Base-by-base conservation (phyloP, 2,113 vertebrate species). In the Deroptyus accipitrinus region DNA sequence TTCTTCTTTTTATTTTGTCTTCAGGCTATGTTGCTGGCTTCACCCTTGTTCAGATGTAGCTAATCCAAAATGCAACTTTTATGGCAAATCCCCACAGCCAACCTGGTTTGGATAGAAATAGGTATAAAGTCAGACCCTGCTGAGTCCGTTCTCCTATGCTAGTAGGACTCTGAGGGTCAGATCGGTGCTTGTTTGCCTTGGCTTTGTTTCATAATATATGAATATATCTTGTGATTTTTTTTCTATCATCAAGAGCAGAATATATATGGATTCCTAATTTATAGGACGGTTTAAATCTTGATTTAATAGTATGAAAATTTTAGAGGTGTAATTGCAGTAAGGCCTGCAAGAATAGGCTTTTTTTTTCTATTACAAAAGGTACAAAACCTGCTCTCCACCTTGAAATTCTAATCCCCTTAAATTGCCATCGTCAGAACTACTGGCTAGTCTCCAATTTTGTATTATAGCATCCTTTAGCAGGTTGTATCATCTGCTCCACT, bases 321-420 rank as follows among this genome's bases (percentile, higher is more conserved):
- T 28, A 78, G 66, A 67, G 42, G 30, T 63, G 30, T n/a, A 85
- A 80, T 5, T 66, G 42, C 33, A 64, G 42, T 17, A 55, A 95
- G 42, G 13, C 57, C 10, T 61, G 69, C 51, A 82, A 55, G 30
- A 92, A 89, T 19, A 90, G 69, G 64, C 13, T 27, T 44, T 55
- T 54, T n/a, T 15, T 52, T 31, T 31, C 30, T n/a, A 18, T 55
- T 78, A 76, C 77, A 31, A 74, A 72, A n/a, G 84, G 94, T 92
- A 81, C 23, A n/a, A 59, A 96, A 83, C 87, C 88, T 81, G 55
- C 69, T 90, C 25, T 94, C 46, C 88, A 83, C 48, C 61, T 79
- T 88, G 90, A 57, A 93, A 96, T 92, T 86, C 57, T 95, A 68
- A 95, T 95, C 92, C 97, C 75, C 76, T 70, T 42, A 57, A 30